Percentiles rank a stretch among this genome's conserved stretches.
Conservation (phyloP, 2,888 invertebrate genomes). For the Cremastinae sp. region DNA sequence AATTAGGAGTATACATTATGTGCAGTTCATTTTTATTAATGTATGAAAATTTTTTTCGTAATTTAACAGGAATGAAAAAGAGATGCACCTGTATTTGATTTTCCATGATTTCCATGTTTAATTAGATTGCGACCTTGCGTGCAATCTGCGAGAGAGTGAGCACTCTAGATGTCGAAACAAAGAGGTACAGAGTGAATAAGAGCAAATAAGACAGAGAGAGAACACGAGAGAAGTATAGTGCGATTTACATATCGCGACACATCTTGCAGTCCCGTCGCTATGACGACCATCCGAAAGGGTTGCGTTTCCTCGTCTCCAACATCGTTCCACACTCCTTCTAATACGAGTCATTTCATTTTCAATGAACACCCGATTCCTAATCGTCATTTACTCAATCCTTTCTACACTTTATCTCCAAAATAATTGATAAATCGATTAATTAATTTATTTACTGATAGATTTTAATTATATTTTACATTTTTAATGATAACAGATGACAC, state of each 20-base stretch:
- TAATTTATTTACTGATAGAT: too few relatives aligned
- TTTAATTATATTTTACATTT: too few relatives aligned
- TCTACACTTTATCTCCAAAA: too few relatives aligned
- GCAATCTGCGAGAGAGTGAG: conserved; percentile 3
- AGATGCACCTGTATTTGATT: conserved; percentile 28
- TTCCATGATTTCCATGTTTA: conserved; percentile 38
- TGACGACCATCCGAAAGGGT: conserved; percentile 59
- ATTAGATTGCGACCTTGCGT: conserved; percentile 52
- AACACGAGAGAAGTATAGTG: conserved; percentile 10
- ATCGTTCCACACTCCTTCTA: not conserved
- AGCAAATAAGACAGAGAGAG: conserved; percentile 1
- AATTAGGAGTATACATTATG: too few relatives aligned
- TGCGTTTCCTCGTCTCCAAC: conserved; percentile 32
- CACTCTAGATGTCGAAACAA: not conserved
- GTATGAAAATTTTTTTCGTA: too few relatives aligned
- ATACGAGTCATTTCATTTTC: not conserved
- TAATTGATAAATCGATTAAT: too few relatives aligned
- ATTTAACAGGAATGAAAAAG: not conserved
- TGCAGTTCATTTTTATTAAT: too few relatives aligned
- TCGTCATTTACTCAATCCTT: too few relatives aligned
- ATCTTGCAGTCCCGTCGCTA: conserved; percentile 58
- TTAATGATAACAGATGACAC: too few relatives aligned
- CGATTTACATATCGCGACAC: conserved; percentile 59
- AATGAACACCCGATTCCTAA: not conserved
- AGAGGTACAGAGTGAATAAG: conserved; percentile 3